phyloP scores from a whole-genome alignment of 2,888 invertebrate genomes.

The Amphipoea lucens region DNA sequence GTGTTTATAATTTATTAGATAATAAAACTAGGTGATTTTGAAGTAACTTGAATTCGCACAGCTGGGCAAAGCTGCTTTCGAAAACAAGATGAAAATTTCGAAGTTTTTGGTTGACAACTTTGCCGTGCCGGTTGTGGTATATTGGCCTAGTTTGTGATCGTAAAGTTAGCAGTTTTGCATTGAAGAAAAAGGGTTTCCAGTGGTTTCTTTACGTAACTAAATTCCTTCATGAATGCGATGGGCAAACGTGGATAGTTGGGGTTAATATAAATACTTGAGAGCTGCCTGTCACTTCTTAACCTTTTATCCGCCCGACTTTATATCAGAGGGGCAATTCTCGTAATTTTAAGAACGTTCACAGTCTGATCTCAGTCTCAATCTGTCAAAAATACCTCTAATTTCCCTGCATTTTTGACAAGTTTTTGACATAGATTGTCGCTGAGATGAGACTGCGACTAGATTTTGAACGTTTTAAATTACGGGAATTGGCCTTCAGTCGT shows the following conservation, averaged over 20 bases:
- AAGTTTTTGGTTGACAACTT: neutral
- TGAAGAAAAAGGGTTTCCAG: neutral
- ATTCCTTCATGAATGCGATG: neutral
- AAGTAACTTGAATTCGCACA: neutral
- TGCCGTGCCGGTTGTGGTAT: neutral
- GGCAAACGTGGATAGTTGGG: neutral
- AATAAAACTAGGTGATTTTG: neutral
- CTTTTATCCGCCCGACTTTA: too few relatives aligned
- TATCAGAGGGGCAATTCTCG: too few relatives aligned
- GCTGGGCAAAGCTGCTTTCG: neutral
- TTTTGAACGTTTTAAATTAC: too few relatives aligned
- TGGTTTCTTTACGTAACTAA: neutral
- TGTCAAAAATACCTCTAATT: too few relatives aligned
- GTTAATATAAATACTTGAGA: neutral
- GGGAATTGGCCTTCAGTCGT: too few relatives aligned
- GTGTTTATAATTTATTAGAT: slow-evolving; percentile 35
- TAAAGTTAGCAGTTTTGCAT: neutral
- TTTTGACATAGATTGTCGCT: too few relatives aligned
- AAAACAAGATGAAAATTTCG: slow-evolving; percentile 18
- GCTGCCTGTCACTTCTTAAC: too few relatives aligned
- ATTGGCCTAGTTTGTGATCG: slow-evolving; percentile 1
- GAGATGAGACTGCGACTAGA: too few relatives aligned
- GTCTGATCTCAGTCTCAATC: too few relatives aligned
- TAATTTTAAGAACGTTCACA: too few relatives aligned
- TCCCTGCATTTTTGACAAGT: too few relatives aligned